These are phyloP conservation scores for Leptinotarsa rubiginosa DNA, from an alignment of 2,888 invertebrate species.

Conservation along the genomic window DNA sequence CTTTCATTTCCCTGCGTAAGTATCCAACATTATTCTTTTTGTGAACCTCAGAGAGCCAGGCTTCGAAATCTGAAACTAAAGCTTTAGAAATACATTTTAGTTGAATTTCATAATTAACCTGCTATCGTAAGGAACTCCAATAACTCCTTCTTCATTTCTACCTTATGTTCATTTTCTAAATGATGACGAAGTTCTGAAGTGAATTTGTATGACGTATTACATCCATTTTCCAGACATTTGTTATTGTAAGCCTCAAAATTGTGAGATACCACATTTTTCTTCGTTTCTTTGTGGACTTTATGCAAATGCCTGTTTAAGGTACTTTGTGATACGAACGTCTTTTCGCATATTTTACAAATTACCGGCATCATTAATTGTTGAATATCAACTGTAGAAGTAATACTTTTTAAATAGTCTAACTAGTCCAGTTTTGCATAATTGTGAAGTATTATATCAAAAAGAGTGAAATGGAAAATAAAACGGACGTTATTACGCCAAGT, in stretches of 20 bases:
- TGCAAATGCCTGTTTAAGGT: conserved; percentile 16
- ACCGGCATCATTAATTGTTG: conserved; percentile 7
- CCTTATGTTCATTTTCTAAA: background rate
- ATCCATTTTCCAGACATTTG: conserved; percentile 16
- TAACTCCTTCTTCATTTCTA: conserved; percentile 5
- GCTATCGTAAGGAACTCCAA: background rate
- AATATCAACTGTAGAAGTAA: too few species aligned
- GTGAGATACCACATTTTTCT: conserved; percentile 8
- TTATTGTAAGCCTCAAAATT: background rate
- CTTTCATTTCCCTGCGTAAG: background rate
- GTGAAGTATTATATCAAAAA: too few species aligned
- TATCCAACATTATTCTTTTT: background rate
- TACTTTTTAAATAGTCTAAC: too few species aligned
- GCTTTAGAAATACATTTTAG: background rate
- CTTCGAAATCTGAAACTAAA: background rate
- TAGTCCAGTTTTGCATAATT: too few species aligned
- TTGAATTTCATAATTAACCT: background rate
- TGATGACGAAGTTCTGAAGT: background rate
- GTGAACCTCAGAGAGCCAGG: background rate
- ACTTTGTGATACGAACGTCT: conserved; percentile 1
- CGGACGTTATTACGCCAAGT: too few species aligned
- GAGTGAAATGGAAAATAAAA: too few species aligned
- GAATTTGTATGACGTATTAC: conserved; percentile 3
- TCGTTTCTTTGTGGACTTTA: background rate
- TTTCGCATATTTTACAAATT: conserved; percentile 18